Evolutionary conservation across 2,888 invertebrate genomes (phyloP), one percentile per base, ranked within the genome.

Genomic region (Willowsia nigromaculata): DNA sequence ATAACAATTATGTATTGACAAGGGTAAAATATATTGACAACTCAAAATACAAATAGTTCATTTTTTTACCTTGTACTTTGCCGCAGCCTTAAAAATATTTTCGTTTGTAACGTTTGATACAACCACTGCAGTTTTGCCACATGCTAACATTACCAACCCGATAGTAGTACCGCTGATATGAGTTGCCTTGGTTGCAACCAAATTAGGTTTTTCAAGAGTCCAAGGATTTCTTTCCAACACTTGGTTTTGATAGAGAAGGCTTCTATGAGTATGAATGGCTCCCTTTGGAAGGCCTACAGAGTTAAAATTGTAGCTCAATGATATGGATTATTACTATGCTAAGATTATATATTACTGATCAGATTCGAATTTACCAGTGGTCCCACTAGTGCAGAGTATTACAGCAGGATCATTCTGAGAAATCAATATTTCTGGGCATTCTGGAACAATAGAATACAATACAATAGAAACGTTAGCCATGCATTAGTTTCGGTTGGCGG

Each of bases 341-440:
- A 40, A 40, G n/a, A 30, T 80, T 18, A 37, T 22, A 78, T 40
- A 5, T n/a, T 40, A 5, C 11, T n/a, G 6, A 11, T 25, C 4
- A 59, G 5, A 1, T 62, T 47, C 18, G 90, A 89, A 11, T 22
- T 6, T 78, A 40, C 91, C 92, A 9, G 92, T 92, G 1, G 91
- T 91, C 25, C 92, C 92, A 25, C 89, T 89, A 7, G 92, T 92
- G 27, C 91, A 91, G 0, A 92, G 68, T 40, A 92, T 90, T 0
- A 92, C 9, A 1, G 91, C 90, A 0, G 90, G 68, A 47, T 92
- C 91, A 82, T n/a, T 43, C 56, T 88, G 68, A 5, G 18, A 53
- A n/a, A n/a, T n/a, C n/a, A n/a, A n/a, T n/a, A n/a, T n/a, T n/a
- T n/a, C n/a, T n/a, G n/a, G n/a, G n/a, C n/a, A n/a, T n/a, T n/a